phyloP scores from a whole-genome alignment of 1,140 invertebrate genomes.

The Penaeus chinensis region DNA sequence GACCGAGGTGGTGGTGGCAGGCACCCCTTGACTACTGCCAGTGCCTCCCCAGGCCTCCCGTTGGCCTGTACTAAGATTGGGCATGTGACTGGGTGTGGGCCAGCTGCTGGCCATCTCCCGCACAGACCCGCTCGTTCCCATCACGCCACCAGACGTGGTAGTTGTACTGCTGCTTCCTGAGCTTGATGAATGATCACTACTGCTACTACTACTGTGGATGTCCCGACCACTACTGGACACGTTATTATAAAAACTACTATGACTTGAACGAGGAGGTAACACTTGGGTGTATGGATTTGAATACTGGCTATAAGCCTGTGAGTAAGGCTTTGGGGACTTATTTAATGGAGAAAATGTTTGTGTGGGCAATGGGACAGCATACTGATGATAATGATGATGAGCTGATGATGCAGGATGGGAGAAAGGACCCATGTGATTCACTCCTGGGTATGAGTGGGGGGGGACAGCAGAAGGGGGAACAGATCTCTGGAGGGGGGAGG shows the following conservation, averaged over 20 bases:
- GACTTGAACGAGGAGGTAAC: conserved; percentile 52
- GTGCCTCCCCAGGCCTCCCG: conserved; percentile 47
- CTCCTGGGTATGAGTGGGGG: conserved; percentile 55
- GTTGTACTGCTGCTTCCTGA: conserved; percentile 59
- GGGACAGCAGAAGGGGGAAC: conserved; percentile 48
- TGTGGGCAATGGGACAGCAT: conserved; percentile 52
- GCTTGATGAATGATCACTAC: conserved; percentile 51
- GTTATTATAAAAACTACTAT: conserved; percentile 53
- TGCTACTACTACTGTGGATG: conserved; percentile 52
- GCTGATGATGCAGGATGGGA: conserved; percentile 34
- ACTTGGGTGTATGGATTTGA: conserved; percentile 58
- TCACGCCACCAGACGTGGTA: conserved; percentile 35
- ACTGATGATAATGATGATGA: conserved; percentile 36
- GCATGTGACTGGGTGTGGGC: conserved; percentile 43
- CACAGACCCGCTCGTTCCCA: conserved; percentile 47
- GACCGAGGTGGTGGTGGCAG: conserved; percentile 55
- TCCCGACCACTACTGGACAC: conserved; percentile 46
- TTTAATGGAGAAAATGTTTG: conserved; percentile 54
- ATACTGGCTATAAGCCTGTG: conserved; percentile 56
- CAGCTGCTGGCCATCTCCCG: conserved; percentile 58
- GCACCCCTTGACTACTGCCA: conserved; percentile 56
- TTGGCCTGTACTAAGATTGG: conserved; percentile 37
- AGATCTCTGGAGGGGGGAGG: conserved; percentile 56
- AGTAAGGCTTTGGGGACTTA: conserved; percentile 57
- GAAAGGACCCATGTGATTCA: conserved; percentile 48